A percentile compares a stretch with the other conserved stretches of the same genome.
phyloP scores from a whole-genome alignment of 1,140 invertebrate genomes.

The Caerostris extrusa region DNA sequence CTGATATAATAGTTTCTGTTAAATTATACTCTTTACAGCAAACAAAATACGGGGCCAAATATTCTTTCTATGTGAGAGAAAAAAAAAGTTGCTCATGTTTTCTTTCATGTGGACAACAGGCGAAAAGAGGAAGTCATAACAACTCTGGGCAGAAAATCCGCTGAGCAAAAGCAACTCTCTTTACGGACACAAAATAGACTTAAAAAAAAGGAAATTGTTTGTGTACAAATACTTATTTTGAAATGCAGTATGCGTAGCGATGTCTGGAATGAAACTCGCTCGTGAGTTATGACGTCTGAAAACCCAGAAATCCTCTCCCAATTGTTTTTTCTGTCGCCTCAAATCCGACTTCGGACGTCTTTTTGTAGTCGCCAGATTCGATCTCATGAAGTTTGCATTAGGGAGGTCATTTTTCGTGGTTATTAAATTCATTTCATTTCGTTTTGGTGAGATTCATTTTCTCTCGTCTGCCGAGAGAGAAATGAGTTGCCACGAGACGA shows the following conservation, averaged over 20 bases:
- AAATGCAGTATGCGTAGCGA: background rate
- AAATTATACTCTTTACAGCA: background rate
- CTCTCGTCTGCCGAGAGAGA: no score
- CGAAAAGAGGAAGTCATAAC: background rate
- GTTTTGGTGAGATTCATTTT: no score
- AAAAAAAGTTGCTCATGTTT: background rate
- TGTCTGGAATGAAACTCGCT: background rate
- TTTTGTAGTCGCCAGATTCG: background rate
- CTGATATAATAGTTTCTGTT: background rate
- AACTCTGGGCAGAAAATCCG: background rate
- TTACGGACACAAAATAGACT: background rate
- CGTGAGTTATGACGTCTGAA: background rate
- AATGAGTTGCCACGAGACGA: no score
- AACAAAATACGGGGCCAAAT: background rate
- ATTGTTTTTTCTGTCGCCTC: background rate
- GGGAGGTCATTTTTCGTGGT: background rate
- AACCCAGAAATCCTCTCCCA: background rate
- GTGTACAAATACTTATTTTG: background rate
- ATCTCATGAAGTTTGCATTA: background rate
- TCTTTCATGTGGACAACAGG: background rate
- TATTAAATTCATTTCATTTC: slow-evolving; percentile 19
- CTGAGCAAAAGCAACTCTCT: background rate
- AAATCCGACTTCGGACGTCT: background rate
- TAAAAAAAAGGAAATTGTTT: background rate
- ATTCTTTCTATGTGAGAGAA: background rate